Evolutionary conservation across 1,140 invertebrate genomes (phyloP), one percentile per base, ranked within the genome.

Genomic region (Physella acuta): DNA sequence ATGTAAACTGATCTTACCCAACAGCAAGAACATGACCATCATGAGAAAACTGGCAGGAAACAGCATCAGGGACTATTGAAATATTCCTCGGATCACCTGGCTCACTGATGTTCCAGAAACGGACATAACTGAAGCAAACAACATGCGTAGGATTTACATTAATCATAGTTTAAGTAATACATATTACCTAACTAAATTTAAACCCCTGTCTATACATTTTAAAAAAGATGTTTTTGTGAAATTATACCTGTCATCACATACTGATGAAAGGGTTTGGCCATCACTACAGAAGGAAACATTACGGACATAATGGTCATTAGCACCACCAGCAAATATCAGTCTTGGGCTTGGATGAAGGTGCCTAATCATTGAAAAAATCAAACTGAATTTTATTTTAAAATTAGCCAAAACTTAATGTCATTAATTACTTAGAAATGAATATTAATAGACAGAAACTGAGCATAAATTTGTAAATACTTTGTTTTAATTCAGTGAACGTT

Each of bases 311-410:
- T 86, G 82, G 44, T 83, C 86, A 75, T 89, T 89, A 8, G 83
- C 85, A 30, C 88, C 88, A 55, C 86, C 84, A 34, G 88, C 88
- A 81, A 84, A 89, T 58, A 89, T 89, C 2, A 83, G 80, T n/a
- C 85, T 80, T 20, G 88, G 88, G 16, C 85, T 81, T 8, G 88
- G 88, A 68, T 83, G 81, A 64, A 88, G 70, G 76, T 89, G 88
- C 31, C 85, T 86, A 76, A 63, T 79, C 44, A 49, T 11, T 49
- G 11, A 44, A 44, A 20, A 44, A 44, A 44, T 44, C 39, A 44
- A 49, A 49, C n/a, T 49, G n/a, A n/a, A 49, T 14, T 14, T 49
- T 11, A 14, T 49, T n/a, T n/a, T 49, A 49, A 49, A 49, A 49
- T 11, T 49, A 14, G 11, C 44, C 44, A n/a, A 11, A 49, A 11